Conservation (phyloP, 2,113 vertebrate species). For the Pteronura brasiliensis region DNA sequence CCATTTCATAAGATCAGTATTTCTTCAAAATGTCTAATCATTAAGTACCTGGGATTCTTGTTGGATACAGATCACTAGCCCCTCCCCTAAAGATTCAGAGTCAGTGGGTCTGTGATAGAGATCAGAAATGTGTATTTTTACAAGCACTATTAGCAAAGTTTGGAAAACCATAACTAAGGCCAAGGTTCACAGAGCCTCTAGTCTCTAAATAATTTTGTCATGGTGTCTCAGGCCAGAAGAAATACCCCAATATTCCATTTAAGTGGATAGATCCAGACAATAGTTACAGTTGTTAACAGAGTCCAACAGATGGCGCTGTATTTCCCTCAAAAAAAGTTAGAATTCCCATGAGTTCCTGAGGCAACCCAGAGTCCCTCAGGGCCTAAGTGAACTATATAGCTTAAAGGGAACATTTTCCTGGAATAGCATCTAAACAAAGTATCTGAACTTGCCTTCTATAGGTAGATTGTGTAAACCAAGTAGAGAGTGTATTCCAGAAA, state of each 20-base stretch:
- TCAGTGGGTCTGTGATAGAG: neutral
- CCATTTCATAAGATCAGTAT: neutral
- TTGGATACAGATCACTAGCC: neutral
- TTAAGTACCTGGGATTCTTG: neutral
- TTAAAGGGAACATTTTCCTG: neutral
- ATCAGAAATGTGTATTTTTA: neutral
- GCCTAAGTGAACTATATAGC: neutral
- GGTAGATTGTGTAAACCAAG: neutral
- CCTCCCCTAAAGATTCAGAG: neutral
- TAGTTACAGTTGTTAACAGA: conserved; percentile 15
- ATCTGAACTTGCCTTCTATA: neutral
- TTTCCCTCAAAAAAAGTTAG: conserved; percentile 56
- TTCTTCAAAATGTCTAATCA: neutral
- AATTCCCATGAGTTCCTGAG: neutral
- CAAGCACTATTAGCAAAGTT: neutral
- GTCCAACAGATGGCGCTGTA: conserved; percentile 60
- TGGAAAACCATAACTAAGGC: neutral
- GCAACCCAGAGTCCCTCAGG: neutral
- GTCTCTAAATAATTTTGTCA: neutral
- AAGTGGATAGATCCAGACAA: neutral
- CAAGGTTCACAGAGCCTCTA: neutral
- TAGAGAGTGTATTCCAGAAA: neutral
- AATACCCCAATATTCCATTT: neutral
- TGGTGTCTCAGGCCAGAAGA: neutral
- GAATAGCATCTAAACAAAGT: conserved; percentile 3